Evolutionary conservation across 2,888 invertebrate species (phyloP).

Genomic region (Macrophya alboannulata): DNA sequence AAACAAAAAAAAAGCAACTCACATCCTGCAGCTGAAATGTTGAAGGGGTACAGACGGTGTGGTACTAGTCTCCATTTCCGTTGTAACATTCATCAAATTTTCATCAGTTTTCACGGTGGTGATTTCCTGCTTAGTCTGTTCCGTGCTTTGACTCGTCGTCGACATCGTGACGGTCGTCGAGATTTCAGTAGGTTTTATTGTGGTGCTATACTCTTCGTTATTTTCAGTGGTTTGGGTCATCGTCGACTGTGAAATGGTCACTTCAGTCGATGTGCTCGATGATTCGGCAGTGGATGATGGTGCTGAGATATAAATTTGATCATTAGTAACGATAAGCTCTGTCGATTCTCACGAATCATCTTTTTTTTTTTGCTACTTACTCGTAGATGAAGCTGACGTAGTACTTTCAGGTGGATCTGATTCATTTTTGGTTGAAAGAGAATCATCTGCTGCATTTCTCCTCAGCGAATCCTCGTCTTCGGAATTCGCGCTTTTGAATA

Average conservation of each 20-base stretch:
- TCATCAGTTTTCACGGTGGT: neutral
- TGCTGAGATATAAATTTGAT: neutral
- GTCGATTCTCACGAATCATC: neutral
- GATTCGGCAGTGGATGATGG: slow-evolving; percentile 2
- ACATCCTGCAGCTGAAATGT: slow-evolving; percentile 81
- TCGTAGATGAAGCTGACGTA: neutral
- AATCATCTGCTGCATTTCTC: neutral
- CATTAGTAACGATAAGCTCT: neutral
- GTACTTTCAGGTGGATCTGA: neutral
- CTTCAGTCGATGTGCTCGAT: neutral
- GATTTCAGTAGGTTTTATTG: slow-evolving; percentile 46
- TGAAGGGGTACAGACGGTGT: slow-evolving; percentile 67
- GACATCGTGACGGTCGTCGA: slow-evolving; percentile 51
- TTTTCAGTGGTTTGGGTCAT: slow-evolving; percentile 7
- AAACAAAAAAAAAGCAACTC: slow-evolving; percentile 62
- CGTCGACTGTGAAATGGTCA: neutral
- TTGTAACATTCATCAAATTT: neutral
- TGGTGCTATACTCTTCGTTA: neutral
- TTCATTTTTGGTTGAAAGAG: neutral
- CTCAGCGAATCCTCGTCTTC: neutral
- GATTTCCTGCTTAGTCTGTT: neutral
- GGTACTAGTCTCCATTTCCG: neutral
- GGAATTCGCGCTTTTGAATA: slow-evolving; percentile 37
- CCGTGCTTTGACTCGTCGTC: slow-evolving; percentile 1
- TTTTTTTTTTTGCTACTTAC: neutral